Evolutionary conservation across 2,113 vertebrate species (phyloP).

Genomic region (Callorhinus ursinus): DNA sequence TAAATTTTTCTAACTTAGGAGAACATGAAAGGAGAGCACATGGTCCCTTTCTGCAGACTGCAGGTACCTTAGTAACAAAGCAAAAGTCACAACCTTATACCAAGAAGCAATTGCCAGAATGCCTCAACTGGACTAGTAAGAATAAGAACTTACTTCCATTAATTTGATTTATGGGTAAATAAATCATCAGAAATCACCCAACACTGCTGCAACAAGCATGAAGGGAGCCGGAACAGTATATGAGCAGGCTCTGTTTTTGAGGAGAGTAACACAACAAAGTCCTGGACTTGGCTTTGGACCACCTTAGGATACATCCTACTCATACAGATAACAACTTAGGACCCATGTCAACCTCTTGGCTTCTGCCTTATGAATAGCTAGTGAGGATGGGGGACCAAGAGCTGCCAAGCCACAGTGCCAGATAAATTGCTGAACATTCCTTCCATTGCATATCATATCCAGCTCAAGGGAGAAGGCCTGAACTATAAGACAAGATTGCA

Average conservation of each 20-base stretch:
- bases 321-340: background rate
- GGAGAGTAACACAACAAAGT: background rate
- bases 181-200: background rate
- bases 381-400: background rate
- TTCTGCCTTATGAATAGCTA: background rate
- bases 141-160: background rate
- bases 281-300: background rate
- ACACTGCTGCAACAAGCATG: background rate
- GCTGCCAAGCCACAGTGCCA: background rate
- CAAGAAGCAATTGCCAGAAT: background rate
- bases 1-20: conserved; percentile 20
- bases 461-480: background rate
- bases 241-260: background rate
- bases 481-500: background rate
- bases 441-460: background rate
- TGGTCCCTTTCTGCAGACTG: rapidly evolving
- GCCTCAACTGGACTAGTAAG: background rate
- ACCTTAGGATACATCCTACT: background rate
- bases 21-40: background rate
- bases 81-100: background rate
- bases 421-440: background rate
- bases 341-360: background rate
- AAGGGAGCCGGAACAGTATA: background rate
- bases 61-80: background rate
- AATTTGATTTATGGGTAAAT: background rate